These are phyloP conservation scores for Himalopsyche kuldschensis DNA, from an alignment of 2,888 invertebrate species.

Conservation along the genomic window DNA sequence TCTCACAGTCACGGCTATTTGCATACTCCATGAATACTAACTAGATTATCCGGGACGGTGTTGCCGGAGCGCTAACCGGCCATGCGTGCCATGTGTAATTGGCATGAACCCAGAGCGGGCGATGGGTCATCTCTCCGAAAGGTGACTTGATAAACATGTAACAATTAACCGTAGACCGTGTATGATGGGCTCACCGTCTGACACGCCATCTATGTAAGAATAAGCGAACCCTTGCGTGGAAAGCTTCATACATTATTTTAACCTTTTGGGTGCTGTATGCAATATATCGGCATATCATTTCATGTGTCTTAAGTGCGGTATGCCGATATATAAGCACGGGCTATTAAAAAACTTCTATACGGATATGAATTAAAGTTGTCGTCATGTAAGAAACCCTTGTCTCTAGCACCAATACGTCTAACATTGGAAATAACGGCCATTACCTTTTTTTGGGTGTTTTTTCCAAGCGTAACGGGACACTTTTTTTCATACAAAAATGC, in stretches of 20 bases:
- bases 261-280: too few relatives aligned
- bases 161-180: not conserved
- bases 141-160: not conserved
- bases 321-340: too few relatives aligned
- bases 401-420: too few relatives aligned
- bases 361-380: too few relatives aligned
- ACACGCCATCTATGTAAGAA: not conserved
- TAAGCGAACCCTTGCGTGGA: not conserved
- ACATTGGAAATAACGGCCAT: too few relatives aligned
- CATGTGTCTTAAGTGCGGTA: too few relatives aligned
- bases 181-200: not conserved
- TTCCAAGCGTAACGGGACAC: too few relatives aligned
- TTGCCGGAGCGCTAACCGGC: slow-evolving; percentile 23
- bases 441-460: too few relatives aligned
- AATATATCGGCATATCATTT: too few relatives aligned
- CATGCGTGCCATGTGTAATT: slow-evolving; percentile 37
- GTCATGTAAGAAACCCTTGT: too few relatives aligned
- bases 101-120: slow-evolving; percentile 5
- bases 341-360: too few relatives aligned
- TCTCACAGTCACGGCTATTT: slow-evolving; percentile 23
- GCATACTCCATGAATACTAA: slow-evolving; percentile 40
- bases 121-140: slow-evolving; percentile 5
- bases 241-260: not conserved
- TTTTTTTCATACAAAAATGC: too few relatives aligned
- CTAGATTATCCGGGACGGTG: slow-evolving; percentile 34